Evolutionary conservation across 2,113 vertebrate genomes (phyloP).

Genomic region (Ascaphus truei): DNA sequence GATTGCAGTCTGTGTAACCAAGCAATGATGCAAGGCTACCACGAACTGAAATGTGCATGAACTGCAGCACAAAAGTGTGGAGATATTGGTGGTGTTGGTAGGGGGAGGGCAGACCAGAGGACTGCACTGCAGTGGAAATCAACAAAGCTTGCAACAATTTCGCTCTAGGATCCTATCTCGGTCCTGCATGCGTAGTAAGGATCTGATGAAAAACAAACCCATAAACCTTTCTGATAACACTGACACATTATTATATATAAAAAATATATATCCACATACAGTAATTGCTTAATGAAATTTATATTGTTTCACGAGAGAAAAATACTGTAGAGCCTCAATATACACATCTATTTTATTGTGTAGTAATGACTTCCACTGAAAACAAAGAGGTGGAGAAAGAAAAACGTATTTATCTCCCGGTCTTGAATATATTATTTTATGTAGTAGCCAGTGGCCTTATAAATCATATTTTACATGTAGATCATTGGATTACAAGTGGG

Average conservation of each 20-base stretch:
- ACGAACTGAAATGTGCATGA: background rate
- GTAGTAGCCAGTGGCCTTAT: background rate
- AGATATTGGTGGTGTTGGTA: background rate
- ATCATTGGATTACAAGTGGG: background rate
- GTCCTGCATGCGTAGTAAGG: no score
- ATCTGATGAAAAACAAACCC: no score
- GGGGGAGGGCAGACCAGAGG: background rate
- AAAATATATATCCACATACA: no score
- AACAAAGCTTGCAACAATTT: constrained; percentile 16
- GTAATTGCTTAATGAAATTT: no score
- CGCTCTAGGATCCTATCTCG: background rate
- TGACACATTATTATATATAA: no score
- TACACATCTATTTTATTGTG: no score
- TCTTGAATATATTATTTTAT: background rate
- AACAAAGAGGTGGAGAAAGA: no score
- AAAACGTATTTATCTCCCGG: no score
- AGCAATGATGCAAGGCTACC: background rate
- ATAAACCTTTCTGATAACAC: no score
- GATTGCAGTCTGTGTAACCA: constrained; percentile 30
- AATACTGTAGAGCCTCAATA: no score
- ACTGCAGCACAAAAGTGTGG: background rate
- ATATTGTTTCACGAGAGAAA: no score
- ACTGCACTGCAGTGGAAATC: constrained; percentile 39
- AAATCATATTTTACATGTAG: background rate
- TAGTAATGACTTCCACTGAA: no score